Conservation (phyloP, 2,113 vertebrate genomes). For the Lethenteron reissneri region DNA sequence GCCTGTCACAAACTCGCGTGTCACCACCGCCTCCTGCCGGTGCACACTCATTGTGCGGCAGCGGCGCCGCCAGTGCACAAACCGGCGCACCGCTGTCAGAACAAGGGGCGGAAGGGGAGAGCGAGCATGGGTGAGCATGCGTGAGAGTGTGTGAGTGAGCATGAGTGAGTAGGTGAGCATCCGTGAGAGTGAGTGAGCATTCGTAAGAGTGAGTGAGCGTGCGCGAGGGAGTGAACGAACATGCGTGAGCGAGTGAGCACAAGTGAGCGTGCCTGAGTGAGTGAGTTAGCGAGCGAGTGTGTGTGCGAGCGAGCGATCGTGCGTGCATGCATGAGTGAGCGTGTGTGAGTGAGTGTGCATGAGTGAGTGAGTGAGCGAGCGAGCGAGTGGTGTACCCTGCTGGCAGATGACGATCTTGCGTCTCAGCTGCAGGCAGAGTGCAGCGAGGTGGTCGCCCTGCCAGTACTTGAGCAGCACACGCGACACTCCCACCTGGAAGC, state of each 20-base stretch:
- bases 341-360: background rate
- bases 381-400: conserved; percentile 43
- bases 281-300: background rate
- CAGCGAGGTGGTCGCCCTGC: conserved; percentile 62
- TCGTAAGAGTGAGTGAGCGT: background rate
- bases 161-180: background rate
- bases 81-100: background rate
- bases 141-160: background rate
- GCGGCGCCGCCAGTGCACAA: conserved; percentile 2
- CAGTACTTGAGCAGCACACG: conserved; percentile 82
- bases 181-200: background rate
- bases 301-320: background rate
- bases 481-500: conserved; percentile 44
- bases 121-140: background rate
- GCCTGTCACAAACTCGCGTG: conserved; percentile 53
- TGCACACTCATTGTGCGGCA: background rate
- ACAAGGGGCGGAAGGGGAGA: background rate
- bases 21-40: background rate
- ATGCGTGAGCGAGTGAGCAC: background rate
- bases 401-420: conserved; percentile 71
- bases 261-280: background rate
- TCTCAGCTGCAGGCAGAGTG: conserved; percentile 56
- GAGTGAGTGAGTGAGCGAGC: background rate
- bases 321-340: background rate
- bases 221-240: background rate